Conservation (phyloP, 2,113 vertebrate species). For the Neogobius melanostomus region DNA sequence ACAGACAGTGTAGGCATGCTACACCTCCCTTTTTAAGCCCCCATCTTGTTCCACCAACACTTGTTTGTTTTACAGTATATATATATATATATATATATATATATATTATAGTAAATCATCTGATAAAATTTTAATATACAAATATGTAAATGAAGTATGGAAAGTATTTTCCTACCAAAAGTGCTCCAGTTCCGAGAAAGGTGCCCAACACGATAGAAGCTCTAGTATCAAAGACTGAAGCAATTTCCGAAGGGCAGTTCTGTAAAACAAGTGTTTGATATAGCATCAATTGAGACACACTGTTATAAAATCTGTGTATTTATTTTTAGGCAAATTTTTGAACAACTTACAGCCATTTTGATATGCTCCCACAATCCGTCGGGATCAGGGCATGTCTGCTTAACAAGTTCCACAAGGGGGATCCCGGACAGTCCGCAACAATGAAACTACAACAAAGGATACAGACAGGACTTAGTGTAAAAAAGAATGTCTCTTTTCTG, state of each 20-base stretch:
- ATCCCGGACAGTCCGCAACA: slow-evolving; percentile 59
- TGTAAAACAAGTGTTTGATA: slow-evolving; percentile 22
- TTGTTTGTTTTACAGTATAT: not conserved
- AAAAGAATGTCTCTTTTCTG: too few relatives aligned
- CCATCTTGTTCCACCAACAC: not conserved
- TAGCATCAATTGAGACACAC: not conserved
- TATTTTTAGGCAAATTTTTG: not conserved
- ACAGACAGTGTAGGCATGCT: not conserved
- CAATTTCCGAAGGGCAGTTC: slow-evolving; percentile 41
- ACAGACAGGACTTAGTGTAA: not conserved
- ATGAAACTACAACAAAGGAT: slow-evolving; percentile 44
- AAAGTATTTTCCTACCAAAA: slow-evolving; percentile 57
- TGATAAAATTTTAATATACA: not conserved
- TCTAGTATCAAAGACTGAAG: not conserved
- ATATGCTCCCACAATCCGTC: not conserved
- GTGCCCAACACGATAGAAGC: slow-evolving; percentile 45
- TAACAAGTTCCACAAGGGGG: fast-evolving
- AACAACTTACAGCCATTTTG: slow-evolving; percentile 49
- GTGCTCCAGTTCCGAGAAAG: slow-evolving; percentile 51
- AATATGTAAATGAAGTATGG: not conserved
- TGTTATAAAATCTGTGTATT: too few relatives aligned
- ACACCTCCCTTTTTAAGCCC: not conserved
- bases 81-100: too few relatives aligned
- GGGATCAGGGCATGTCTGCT: slow-evolving; percentile 49
- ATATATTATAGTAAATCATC: not conserved